Percentiles rank a stretch among this genome's conserved stretches.
Evolutionary conservation across 1,140 invertebrate genomes (phyloP).

Genomic region (Helicoverpa zea): DNA sequence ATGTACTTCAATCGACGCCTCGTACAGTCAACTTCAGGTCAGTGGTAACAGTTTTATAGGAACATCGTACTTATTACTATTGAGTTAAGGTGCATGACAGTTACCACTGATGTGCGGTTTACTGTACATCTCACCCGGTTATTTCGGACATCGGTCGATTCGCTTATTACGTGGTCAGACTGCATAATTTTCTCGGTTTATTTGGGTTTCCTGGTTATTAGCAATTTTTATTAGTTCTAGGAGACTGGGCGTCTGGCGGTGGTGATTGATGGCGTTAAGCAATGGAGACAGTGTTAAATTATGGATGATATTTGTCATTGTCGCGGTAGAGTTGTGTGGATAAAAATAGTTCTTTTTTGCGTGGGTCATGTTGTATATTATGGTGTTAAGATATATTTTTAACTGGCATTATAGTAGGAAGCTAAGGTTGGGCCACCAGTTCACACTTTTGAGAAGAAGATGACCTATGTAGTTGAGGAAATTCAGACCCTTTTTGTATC

Average conservation of each 20-base stretch:
- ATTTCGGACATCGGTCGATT: conserved; percentile 74
- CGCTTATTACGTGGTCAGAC: conserved; percentile 64
- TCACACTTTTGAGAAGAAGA: too few species aligned
- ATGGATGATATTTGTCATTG: not conserved
- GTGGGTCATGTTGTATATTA: too few species aligned
- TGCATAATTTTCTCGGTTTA: conserved; percentile 62
- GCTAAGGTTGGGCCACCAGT: too few species aligned
- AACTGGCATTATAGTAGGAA: too few species aligned
- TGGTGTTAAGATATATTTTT: too few species aligned
- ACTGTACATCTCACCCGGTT: conserved; percentile 57
- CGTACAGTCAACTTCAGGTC: conserved; percentile 37
- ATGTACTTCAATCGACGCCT: conserved; percentile 76
- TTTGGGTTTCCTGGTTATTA: conserved; percentile 71
- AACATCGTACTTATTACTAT: too few species aligned
- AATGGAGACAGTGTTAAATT: not conserved
- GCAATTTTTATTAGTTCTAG: conserved; percentile 83
- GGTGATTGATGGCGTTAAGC: conserved; percentile 55
- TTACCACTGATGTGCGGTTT: too few species aligned
- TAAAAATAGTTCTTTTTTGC: not conserved
- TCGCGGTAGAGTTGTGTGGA: not conserved
- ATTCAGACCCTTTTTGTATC: not conserved
- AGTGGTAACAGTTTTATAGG: too few species aligned
- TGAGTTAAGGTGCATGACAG: too few species aligned
- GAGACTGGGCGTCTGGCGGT: conserved; percentile 72
- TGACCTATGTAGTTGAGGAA: not conserved